phyloP scores from a whole-genome alignment of 2,888 invertebrate genomes.

The Drosophila conformis region DNA sequence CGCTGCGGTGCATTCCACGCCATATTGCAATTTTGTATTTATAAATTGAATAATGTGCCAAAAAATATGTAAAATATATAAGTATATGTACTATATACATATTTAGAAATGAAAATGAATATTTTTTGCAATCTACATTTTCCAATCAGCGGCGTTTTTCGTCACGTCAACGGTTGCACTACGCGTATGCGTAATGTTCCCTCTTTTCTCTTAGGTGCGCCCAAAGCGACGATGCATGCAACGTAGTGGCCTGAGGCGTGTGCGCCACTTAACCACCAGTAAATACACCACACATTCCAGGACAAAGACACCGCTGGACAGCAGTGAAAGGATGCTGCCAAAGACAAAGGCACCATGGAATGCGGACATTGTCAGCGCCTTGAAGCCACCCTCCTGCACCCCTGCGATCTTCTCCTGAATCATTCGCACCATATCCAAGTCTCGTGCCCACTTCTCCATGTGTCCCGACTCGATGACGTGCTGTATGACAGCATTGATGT shows the following conservation, averaged over 20 bases:
- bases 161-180: constrained; percentile 17
- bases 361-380: constrained; percentile 71
- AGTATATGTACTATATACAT: constrained; percentile 19
- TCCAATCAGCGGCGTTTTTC: constrained; percentile 24
- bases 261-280: constrained; percentile 51
- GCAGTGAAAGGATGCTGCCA: constrained; percentile 44
- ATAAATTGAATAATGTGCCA: constrained; percentile 79
- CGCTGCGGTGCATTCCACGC: constrained; percentile 72
- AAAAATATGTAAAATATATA: constrained; percentile 64
- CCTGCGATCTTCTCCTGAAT: constrained; percentile 70
- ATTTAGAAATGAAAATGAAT: constrained; percentile 40
- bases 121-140: constrained; percentile 26
- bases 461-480: constrained; percentile 83
- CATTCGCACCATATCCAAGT: constrained; percentile 77
- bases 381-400: constrained; percentile 62
- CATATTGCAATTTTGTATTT: constrained; percentile 74
- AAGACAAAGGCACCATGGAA: constrained; percentile 78
- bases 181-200: constrained; percentile 33
- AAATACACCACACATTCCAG: constrained; percentile 64
- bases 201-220: background rate
- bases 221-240: constrained; percentile 63
- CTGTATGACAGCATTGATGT: constrained; percentile 83
- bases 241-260: constrained; percentile 59
- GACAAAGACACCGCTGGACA: constrained; percentile 57
- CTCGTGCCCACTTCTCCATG: constrained; percentile 83